Evolutionary conservation across 2,888 invertebrate genomes (phyloP).

Genomic region (Drosophila emarginata): DNA sequence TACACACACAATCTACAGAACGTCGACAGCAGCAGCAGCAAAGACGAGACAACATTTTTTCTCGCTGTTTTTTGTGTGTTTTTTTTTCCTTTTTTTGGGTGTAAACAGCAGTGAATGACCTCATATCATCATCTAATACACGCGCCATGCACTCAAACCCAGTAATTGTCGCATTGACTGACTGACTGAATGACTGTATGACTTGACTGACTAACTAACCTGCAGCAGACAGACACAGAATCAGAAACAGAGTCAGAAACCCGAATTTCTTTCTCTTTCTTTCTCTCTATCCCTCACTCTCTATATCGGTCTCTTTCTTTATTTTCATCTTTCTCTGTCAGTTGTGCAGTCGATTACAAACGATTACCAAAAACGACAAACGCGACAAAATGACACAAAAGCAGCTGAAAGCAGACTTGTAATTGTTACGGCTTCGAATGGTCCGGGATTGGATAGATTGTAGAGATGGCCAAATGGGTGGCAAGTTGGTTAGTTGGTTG

Average conservation of each 20-base stretch:
- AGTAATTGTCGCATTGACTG: slow-evolving; percentile 24
- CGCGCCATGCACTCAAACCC: slow-evolving; percentile 75
- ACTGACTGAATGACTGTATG: slow-evolving; percentile 19
- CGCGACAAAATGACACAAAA: slow-evolving; percentile 45
- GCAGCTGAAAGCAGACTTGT: slow-evolving; percentile 42
- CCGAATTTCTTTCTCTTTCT: slow-evolving; percentile 22
- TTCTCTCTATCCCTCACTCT: too few relatives aligned
- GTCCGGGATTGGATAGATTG: background rate
- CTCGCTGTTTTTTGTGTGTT: background rate
- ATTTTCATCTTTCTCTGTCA: slow-evolving; percentile 15
- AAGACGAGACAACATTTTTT: slow-evolving; percentile 75
- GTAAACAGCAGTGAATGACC: slow-evolving; percentile 81
- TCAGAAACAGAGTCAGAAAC: slow-evolving; percentile 42
- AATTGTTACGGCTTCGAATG: slow-evolving; percentile 59
- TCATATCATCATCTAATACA: slow-evolving; percentile 80
- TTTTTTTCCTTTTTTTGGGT: slow-evolving; percentile 47
- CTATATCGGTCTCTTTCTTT: too few relatives aligned
- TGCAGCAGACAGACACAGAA: slow-evolving; percentile 64
- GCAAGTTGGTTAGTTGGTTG: background rate
- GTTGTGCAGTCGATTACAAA: slow-evolving; percentile 53
- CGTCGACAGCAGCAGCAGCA: slow-evolving; percentile 16
- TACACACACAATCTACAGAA: background rate
- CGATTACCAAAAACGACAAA: slow-evolving; percentile 45
- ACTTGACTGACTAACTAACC: slow-evolving; percentile 52
- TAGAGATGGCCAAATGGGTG: background rate